Base-by-base conservation (phyloP, 2,888 invertebrate genomes). In the Philhelius pedissequus region DNA sequence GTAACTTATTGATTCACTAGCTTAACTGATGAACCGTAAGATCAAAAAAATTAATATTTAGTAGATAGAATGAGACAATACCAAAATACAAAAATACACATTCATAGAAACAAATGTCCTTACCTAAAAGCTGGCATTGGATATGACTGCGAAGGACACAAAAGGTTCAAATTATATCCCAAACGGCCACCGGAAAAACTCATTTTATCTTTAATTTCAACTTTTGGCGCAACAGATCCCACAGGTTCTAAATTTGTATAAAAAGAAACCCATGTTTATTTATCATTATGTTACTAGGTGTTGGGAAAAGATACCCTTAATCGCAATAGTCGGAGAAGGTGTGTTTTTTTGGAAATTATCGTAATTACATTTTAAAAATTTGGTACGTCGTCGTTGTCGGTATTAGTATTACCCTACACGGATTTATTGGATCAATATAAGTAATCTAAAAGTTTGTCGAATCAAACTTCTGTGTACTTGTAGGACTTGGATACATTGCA, bases 141-240 rank as follows among this genome's bases (percentile, higher is more conserved):
- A 92, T 93, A 94, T 87, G 94, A 94, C 91, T 94, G 94, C 22
- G 94, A 94, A 77, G 94, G 93, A 89, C 94, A 94, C 73, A 94
- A 91, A 86, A 94, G 87, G 86, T 94, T 89, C 60, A 89, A 86
- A 25, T 88, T 86, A 22, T n/a, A 22, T 0, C 73, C 73, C 8
- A 76, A 30, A 0, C 73, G 64, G 13, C 82, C 86, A 1, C 86
- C 87, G 32, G 88, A 82, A 82, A 89, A 89, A 7, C 89, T 89
- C 40, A 87, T 92, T 84, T 90, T 90, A 92, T 95, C 95, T 92
- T 94, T 91, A 68, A 95, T 94, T 68, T 95, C 94, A 89, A 96
- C 95, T 92, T 95, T 95, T 91, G 91, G 91, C 22, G 89, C 88
- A 30, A 93, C 93, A 58, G 92, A 92, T 87, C 92, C 93, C 58